These are phyloP conservation scores for Trichopria drosophilae DNA, from an alignment of 2,888 invertebrate genomes.

Conservation along the genomic window DNA sequence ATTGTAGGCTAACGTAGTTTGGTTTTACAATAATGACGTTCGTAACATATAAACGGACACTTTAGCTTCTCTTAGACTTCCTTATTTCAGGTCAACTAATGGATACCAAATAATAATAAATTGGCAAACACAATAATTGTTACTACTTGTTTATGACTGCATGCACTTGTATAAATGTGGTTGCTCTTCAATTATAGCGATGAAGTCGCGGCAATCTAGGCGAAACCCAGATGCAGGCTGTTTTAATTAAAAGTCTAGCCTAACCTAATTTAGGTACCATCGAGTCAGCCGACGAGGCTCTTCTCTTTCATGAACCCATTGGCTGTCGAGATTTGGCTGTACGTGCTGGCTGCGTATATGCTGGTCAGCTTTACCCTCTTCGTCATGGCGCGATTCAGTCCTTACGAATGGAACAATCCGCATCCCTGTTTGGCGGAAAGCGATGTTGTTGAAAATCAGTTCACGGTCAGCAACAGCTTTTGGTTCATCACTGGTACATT, in stretches of 20 bases:
- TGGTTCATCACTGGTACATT: constrained; percentile 91
- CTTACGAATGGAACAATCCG: constrained; percentile 91
- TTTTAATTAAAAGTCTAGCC: constrained; percentile 59
- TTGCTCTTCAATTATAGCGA: no score
- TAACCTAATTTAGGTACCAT: constrained; percentile 73
- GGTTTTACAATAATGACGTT: no score
- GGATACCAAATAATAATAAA: no score
- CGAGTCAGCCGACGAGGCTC: constrained; percentile 81
- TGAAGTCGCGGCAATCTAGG: no score
- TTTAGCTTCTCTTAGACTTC: no score
- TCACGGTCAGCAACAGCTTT: constrained; percentile 90
- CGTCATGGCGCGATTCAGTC: constrained; percentile 95
- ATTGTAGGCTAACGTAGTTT: no score
- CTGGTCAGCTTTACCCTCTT: constrained; percentile 92
- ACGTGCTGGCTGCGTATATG: constrained; percentile 90
- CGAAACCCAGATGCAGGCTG: constrained; percentile 40
- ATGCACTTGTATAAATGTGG: no score
- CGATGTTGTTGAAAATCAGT: constrained; percentile 91
- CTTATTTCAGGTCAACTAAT: no score
- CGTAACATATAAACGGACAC: no score
- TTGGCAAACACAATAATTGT: no score
- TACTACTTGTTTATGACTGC: neutral
- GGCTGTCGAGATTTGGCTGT: constrained; percentile 95
- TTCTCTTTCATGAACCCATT: constrained; percentile 97
- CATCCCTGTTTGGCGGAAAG: constrained; percentile 80